Evolutionary conservation across 2,113 vertebrate genomes (phyloP).

Genomic region (Cyprinus carpio): DNA sequence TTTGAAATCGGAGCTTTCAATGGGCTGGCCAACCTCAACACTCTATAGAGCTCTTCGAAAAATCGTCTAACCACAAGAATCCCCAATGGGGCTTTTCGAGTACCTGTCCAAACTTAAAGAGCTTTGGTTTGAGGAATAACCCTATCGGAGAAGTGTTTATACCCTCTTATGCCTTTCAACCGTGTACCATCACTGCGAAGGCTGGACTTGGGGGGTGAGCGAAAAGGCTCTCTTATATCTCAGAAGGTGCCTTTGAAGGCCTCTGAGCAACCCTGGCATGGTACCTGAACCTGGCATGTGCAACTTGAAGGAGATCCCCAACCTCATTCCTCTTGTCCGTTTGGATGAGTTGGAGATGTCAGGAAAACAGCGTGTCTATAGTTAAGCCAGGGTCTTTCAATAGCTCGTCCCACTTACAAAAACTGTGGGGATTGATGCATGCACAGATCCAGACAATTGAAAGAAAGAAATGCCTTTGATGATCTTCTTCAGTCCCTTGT

Average conservation of each 20-base stretch:
- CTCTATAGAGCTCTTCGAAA: conserved; percentile 98
- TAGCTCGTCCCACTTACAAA: conserved; percentile 96
- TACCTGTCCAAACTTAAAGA: conserved; percentile 99
- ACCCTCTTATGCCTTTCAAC: conserved; percentile 98
- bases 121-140: conserved; percentile 97
- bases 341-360: conserved; percentile 98
- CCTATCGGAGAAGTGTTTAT: conserved; percentile 98
- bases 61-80: conserved; percentile 98
- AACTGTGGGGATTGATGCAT: conserved; percentile 99
- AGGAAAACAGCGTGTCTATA: conserved; percentile 91
- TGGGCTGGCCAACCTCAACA: conserved; percentile 97
- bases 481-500: conserved; percentile 97
- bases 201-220: conserved; percentile 92
- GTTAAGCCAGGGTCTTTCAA: conserved; percentile 96
- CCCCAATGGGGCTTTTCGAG: conserved; percentile 98
- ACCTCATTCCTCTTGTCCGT: conserved; percentile 94
- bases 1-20: conserved; percentile 99
- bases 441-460: conserved; percentile 98
- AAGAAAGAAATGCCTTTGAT: conserved; percentile 96
- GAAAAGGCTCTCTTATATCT: conserved; percentile 97
- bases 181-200: conserved; percentile 94
- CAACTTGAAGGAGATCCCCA: conserved; percentile 98
- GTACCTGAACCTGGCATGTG: conserved; percentile 99
- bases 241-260: conserved; percentile 99
- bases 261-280: conserved; percentile 96